Evolutionary conservation across 2,888 invertebrate species (phyloP), one percentile per base, ranked within the genome.

Genomic region (Eumerus sabulonum): DNA sequence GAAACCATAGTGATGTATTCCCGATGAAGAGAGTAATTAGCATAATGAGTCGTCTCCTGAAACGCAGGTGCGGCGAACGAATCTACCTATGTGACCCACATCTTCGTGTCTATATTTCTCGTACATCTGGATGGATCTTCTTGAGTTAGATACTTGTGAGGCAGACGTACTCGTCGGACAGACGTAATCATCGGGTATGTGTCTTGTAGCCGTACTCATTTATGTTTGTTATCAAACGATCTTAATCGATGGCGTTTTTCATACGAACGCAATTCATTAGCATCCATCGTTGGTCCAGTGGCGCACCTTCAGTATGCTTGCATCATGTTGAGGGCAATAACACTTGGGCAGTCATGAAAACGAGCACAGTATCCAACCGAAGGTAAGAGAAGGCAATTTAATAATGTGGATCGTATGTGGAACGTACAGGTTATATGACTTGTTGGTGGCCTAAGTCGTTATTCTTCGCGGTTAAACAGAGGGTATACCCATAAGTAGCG

Each of bases 191-290:
- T n/a, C n/a, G n/a, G n/a, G n/a, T n/a, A 7, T 27, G 27, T 27
- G 27, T 7, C 3, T 7, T 27, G 27, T 27, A 27, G 4, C 17
- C 19, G 60, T 48, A 47, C 48, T 18, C 38, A 40, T 50, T 60
- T 40, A 13, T 4, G 18, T 17, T 36, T 18, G 14, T 40, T 45
- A 64, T 66, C 64, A 54, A 60, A 70, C 19, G 42, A 56, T 71
- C 18, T 62, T 62, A 62, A 71, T 71, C 70, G 42, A 62, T 44
- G 62, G 2, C 40, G 42, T 50, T 62, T 62, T 16, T 27, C 27
- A 16, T 45, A 40, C 60, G 45, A n/a, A 3, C 40, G 40, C 36
- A 51, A 68, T 68, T 60, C 17, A 68, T 59, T 59, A 36, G 19
- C 47, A 59, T 59, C 59, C 36, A 14, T 35, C 9, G 40, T 40